Evolutionary conservation across 35 echinoderm and acorn worm genomes (phyloP).

Genomic region (Lytechinus variegatus): DNA sequence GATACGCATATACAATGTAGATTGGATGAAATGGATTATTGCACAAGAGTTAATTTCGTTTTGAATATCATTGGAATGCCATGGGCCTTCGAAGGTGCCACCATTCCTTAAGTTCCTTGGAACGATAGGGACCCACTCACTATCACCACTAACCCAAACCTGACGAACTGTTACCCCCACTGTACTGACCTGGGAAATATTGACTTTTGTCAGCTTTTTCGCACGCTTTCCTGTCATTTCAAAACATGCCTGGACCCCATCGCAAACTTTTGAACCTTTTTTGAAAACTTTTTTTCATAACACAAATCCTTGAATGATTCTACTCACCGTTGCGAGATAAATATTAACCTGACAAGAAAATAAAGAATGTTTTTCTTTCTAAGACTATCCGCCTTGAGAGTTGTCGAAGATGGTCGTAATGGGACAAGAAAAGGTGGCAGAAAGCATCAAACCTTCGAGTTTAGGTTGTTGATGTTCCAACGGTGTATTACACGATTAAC

Average conservation of each 20-base stretch:
- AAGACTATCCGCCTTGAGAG: not conserved
- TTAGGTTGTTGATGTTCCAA: not conserved
- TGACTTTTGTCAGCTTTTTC: slow-evolving; percentile 18
- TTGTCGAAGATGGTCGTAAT: not conserved
- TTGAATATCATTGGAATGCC: not conserved
- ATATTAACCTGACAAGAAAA: not conserved
- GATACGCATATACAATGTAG: too few species aligned
- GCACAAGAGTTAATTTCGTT: not conserved
- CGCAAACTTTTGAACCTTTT: not conserved
- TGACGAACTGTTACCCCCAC: not conserved
- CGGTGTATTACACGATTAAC: not conserved
- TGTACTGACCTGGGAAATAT: not conserved
- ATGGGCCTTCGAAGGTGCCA: not conserved
- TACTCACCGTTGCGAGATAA: not conserved
- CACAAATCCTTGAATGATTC: slow-evolving; percentile 12
- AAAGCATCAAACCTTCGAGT: not conserved
- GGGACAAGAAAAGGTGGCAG: not conserved
- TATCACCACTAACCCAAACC: not conserved
- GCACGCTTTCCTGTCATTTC: not conserved
- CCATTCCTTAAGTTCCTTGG: not conserved
- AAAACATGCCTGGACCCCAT: not conserved
- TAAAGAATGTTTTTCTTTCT: not conserved
- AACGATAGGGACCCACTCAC: not conserved
- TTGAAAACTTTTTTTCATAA: not conserved
- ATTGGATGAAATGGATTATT: too few species aligned